Conservation (phyloP, 2,797 vertebrate species). For the Lacerta bilineata region DNA sequence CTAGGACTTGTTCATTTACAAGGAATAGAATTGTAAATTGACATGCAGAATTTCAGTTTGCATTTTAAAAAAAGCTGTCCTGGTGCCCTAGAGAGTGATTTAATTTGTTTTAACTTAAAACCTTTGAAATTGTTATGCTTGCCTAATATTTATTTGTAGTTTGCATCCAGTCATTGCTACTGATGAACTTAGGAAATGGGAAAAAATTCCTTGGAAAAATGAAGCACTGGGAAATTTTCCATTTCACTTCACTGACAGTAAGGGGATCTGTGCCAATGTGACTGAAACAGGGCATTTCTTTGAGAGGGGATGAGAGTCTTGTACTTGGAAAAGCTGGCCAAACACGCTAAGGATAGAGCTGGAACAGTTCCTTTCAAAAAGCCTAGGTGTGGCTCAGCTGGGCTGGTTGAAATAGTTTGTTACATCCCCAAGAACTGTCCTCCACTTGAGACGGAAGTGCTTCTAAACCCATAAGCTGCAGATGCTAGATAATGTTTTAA, state of each 20-base stretch:
- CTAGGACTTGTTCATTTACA: background rate
- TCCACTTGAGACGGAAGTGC: slow-evolving; percentile 9
- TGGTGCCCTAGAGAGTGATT: no score
- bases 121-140: no score
- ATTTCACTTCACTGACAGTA: background rate
- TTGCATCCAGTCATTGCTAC: no score
- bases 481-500: background rate
- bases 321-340: rapidly evolving
- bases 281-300: background rate
- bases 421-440: slow-evolving; percentile 44
- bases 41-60: background rate
- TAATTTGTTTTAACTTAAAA: no score
- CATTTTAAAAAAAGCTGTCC: no score
- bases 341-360: rapidly evolving
- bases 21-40: background rate
- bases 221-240: background rate
- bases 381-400: background rate
- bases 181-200: no score
- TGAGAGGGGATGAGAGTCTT: background rate
- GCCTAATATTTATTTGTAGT: no score
- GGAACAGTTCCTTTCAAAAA: background rate
- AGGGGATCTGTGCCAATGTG: background rate
- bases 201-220: background rate
- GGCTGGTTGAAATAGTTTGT: background rate
- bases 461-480: background rate